A percentile compares a stretch with the other conserved stretches of the same genome.
Evolutionary conservation across 2,113 vertebrate species (phyloP).

Genomic region (Pterocles burchelli): DNA sequence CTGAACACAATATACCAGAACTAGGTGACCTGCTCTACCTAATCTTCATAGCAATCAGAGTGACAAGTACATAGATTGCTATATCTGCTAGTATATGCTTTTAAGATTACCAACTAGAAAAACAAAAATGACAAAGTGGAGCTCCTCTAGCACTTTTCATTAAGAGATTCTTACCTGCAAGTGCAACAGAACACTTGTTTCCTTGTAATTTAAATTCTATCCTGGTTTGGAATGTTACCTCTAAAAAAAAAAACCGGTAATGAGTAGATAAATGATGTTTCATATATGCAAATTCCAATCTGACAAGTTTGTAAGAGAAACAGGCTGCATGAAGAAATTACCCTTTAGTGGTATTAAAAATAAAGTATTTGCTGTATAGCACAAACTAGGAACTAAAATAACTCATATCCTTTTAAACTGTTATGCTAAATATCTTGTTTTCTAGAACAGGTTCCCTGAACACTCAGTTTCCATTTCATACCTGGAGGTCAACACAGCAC

Average conservation of each 20-base stretch:
- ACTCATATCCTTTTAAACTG: neutral
- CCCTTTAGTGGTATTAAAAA: neutral
- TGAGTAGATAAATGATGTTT: neutral
- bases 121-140: neutral
- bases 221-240: neutral
- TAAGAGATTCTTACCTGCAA: neutral
- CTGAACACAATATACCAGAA: neutral
- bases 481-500: neutral
- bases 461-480: neutral
- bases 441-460: neutral
- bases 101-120: neutral
- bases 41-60: neutral
- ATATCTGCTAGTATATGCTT: neutral
- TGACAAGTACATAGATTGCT: neutral
- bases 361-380: neutral
- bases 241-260: neutral
- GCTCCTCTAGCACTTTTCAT: neutral
- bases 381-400: neutral
- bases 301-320: neutral
- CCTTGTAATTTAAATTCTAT: neutral
- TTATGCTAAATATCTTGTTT: neutral
- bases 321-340: neutral
- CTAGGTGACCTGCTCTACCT: neutral
- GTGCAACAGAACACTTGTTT: neutral
- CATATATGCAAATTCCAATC: neutral